A percentile compares a stretch with the other conserved stretches of the same genome.
phyloP scores from a whole-genome alignment of 2,113 vertebrate genomes.

The Podilymbus podiceps region DNA sequence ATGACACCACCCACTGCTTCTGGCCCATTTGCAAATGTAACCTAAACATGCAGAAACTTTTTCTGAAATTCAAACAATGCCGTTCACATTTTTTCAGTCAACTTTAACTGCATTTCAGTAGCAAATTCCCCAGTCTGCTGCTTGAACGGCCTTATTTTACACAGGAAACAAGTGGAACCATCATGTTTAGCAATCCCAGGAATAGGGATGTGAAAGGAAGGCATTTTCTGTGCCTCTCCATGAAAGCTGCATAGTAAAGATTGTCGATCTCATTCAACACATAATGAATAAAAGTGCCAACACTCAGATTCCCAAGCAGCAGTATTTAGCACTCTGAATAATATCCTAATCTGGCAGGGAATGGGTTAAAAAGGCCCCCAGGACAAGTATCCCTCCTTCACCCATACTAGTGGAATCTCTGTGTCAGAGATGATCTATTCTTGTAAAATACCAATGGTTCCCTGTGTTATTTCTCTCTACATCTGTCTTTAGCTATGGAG shows the following conservation, averaged over 20 bases:
- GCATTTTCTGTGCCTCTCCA: neutral
- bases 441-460: neutral
- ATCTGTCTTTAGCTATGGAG: neutral
- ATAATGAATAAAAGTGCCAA: neutral
- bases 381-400: neutral
- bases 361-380: neutral
- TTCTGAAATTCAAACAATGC: neutral
- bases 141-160: neutral
- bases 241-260: neutral
- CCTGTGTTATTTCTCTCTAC: neutral
- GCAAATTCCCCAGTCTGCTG: neutral
- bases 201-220: neutral
- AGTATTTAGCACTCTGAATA: neutral
- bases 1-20: neutral
- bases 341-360: neutral
- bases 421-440: neutral
- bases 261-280: accelerated
- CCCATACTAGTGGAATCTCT: neutral
- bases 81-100: neutral
- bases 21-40: neutral
- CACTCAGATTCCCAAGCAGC: neutral
- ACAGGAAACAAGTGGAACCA: neutral
- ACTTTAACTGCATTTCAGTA: neutral
- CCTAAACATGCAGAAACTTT: neutral
- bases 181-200: neutral